Evolutionary conservation across 2,113 vertebrate species (phyloP).

Genomic region (Lichenostomus cassidix): DNA sequence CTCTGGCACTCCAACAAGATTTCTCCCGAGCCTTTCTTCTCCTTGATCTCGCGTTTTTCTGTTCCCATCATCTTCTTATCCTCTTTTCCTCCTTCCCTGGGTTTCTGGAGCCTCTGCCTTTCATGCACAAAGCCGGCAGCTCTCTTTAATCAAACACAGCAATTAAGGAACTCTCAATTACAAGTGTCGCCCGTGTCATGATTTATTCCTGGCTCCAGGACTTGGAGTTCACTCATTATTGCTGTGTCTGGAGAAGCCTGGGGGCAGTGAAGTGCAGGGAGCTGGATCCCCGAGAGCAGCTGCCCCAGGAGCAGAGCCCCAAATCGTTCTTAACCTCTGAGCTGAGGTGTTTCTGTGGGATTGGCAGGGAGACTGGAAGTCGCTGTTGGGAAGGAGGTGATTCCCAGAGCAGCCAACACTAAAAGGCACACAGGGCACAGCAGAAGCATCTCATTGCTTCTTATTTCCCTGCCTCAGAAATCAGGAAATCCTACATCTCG

Average conservation of each 20-base stretch:
- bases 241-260: background rate
- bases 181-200: background rate
- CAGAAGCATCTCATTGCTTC: background rate
- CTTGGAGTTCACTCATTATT: background rate
- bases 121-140: background rate
- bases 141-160: conserved; percentile 12
- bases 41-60: background rate
- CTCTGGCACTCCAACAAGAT: background rate
- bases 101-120: background rate
- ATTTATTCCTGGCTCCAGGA: background rate
- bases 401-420: background rate
- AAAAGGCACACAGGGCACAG: background rate
- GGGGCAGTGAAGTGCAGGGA: background rate
- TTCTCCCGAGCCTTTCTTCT: background rate
- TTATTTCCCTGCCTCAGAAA: background rate
- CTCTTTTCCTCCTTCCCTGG: background rate
- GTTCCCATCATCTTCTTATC: background rate
- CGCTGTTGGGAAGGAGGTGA: background rate
- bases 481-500: background rate
- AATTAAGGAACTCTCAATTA: conserved; percentile 27
- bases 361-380: no score
- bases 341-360: background rate
- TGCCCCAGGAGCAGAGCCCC: background rate
- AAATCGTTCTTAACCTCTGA: fast-evolving
- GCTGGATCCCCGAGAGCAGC: background rate